phyloP scores from a whole-genome alignment of 2,113 vertebrate species.

The Megaceryle torquata region DNA sequence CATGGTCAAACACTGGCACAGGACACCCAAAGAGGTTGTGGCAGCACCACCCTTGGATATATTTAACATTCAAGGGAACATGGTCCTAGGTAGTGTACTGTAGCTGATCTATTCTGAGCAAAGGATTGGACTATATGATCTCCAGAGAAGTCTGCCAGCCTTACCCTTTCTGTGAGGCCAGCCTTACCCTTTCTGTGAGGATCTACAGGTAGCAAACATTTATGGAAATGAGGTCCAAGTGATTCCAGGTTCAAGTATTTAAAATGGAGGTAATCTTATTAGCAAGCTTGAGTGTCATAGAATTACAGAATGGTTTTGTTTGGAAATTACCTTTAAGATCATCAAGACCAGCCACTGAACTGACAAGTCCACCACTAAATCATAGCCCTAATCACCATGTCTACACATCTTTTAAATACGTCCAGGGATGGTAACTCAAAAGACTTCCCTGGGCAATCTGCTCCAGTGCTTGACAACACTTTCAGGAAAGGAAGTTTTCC shows the following conservation, averaged over 20 bases:
- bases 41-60: neutral
- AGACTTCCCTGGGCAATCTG: neutral
- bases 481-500: neutral
- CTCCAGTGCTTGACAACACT: neutral
- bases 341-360: no score
- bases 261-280: neutral
- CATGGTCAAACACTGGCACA: neutral
- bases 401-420: neutral
- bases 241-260: neutral
- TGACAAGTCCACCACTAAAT: no score
- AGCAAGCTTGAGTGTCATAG: neutral
- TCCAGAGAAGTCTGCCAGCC: neutral
- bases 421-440: neutral
- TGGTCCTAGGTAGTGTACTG: fast-evolving
- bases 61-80: neutral
- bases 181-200: neutral
- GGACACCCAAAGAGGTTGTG: neutral
- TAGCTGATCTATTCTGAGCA: neutral
- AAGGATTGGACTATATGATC: neutral
- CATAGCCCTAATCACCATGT: neutral
- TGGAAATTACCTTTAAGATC: no score
- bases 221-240: neutral
- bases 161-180: neutral
- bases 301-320: no score
- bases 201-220: neutral